Conservation (phyloP, 2,888 invertebrate genomes). For the Metellina segmentata region DNA sequence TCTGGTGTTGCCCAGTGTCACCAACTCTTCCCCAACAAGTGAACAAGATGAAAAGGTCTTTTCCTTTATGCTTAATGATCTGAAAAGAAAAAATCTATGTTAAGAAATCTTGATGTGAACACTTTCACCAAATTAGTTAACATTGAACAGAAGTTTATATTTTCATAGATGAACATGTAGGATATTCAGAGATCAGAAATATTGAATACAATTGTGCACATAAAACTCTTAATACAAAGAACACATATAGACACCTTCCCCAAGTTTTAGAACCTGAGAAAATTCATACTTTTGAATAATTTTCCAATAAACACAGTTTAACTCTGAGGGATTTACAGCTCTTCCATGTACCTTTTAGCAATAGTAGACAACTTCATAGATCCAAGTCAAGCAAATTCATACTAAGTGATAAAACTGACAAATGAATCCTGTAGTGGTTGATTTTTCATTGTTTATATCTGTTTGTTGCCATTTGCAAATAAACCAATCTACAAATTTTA, state of each 20-base stretch:
- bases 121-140: neutral
- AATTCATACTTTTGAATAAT: no score
- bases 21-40: conserved; percentile 84
- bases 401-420: no score
- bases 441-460: no score
- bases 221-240: neutral
- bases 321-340: no score
- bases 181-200: neutral
- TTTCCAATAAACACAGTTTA: no score
- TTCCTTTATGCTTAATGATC: conserved; percentile 81
- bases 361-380: no score
- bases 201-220: neutral
- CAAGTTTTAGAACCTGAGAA: no score
- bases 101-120: neutral
- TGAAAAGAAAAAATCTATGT: conserved; percentile 71
- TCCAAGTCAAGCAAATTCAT: no score
- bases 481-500: neutral
- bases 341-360: no score
- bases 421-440: no score
- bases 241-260: neutral
- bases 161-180: neutral
- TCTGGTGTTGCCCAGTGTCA: conserved; percentile 82
- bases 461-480: no score
- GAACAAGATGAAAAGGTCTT: conserved; percentile 82
- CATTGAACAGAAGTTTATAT: neutral